Conservation (phyloP, 2,113 vertebrate species). For the Oxygymnocypris stewartii region DNA sequence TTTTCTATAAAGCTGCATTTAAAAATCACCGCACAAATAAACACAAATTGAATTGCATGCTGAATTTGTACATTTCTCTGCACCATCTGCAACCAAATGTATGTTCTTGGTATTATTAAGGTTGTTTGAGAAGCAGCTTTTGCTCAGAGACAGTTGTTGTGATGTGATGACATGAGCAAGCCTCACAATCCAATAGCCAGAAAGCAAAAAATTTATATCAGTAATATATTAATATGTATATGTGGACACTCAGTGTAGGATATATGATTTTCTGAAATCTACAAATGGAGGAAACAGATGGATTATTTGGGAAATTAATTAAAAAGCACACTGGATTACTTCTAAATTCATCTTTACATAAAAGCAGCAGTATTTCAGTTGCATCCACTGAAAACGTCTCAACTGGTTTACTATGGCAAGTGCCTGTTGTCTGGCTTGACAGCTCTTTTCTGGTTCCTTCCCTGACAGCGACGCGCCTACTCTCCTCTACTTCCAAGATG, state of each 20-base stretch:
- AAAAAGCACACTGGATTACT: neutral
- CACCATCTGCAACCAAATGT: neutral
- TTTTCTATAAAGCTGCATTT: neutral
- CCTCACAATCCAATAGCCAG: neutral
- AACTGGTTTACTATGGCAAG: neutral
- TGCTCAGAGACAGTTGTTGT: too few relatives aligned
- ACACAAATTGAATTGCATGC: neutral
- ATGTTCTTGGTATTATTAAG: neutral
- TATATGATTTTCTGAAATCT: too few relatives aligned
- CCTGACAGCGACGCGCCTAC: neutral
- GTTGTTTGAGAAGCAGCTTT: neutral
- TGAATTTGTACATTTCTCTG: neutral
- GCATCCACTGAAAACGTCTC: neutral
- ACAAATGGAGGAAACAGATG: too few relatives aligned
- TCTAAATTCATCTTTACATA: neutral
- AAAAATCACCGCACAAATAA: neutral
- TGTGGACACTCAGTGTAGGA: too few relatives aligned
- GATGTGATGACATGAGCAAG: too few relatives aligned
- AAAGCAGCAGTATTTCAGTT: too few relatives aligned
- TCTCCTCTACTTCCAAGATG: neutral
- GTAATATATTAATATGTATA: too few relatives aligned
- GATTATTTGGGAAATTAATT: too few relatives aligned
- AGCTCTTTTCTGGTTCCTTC: neutral
- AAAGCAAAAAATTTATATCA: too few relatives aligned
- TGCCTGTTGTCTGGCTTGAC: neutral